These are phyloP conservation scores for Didymodactylos carnosus DNA, from an alignment of 2,888 invertebrate species.

Conservation along the genomic window DNA sequence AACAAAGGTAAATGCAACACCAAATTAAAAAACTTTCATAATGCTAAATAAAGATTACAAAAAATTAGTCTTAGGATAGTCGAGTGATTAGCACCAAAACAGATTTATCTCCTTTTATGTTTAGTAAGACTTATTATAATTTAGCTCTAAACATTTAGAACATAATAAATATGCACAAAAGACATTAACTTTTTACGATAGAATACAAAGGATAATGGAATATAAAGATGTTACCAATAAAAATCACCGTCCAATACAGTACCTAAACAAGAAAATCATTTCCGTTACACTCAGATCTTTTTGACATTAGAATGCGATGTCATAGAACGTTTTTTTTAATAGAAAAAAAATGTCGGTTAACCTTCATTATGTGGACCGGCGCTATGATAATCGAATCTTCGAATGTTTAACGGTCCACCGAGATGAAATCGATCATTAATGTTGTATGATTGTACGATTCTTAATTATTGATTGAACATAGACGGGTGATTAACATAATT, in stretches of 20 bases:
- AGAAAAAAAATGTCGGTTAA: constrained; percentile 22
- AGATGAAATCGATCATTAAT: constrained; percentile 53
- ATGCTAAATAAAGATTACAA: constrained; percentile 21
- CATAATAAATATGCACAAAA: constrained; percentile 66
- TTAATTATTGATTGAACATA: constrained; percentile 37
- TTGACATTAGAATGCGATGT: too few species aligned
- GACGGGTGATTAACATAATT: constrained; percentile 50
- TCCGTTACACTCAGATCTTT: neutral
- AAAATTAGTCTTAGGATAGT: neutral
- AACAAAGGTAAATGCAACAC: constrained; percentile 27
- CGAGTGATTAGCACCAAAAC: neutral
- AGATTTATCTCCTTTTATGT: constrained; percentile 45
- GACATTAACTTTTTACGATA: constrained; percentile 58
- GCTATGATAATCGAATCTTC: constrained; percentile 56
- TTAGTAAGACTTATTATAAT: constrained; percentile 63
- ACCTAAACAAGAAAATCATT: constrained; percentile 19
- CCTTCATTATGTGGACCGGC: constrained; percentile 63
- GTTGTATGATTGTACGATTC: neutral
- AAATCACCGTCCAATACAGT: constrained; percentile 41
- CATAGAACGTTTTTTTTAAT: neutral
- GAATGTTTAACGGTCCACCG: constrained; percentile 66
- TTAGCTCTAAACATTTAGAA: constrained; percentile 74
- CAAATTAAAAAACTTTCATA: constrained; percentile 29
- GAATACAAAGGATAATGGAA: constrained; percentile 67
- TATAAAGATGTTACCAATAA: constrained; percentile 71